Evolutionary conservation across 1,140 invertebrate genomes (phyloP).

Genomic region (Cotesia typhae): DNA sequence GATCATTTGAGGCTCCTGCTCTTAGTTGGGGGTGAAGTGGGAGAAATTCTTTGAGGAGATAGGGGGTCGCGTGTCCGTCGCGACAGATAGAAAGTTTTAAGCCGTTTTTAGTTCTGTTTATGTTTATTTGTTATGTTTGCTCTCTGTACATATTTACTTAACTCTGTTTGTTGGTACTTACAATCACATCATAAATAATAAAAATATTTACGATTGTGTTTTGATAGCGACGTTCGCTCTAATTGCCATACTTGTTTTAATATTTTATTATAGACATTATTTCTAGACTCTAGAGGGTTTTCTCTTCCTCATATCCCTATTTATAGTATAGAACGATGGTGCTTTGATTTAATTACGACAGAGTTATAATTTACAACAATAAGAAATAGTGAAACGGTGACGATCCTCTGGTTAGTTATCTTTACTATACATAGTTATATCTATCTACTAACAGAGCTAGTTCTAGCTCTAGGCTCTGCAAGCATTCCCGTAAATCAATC

Average conservation of each 20-base stretch:
- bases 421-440: not conserved
- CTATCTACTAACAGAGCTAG: not conserved
- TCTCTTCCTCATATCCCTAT: constrained; percentile 24
- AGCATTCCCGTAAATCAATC: constrained; percentile 31
- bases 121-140: too few species aligned
- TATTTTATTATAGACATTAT: not conserved
- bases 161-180: too few species aligned
- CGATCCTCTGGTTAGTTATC: constrained; percentile 2
- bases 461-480: not conserved
- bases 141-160: too few species aligned
- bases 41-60: constrained; percentile 31
- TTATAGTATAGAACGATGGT: constrained; percentile 24
- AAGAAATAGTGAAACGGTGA: constrained; percentile 24
- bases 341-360: constrained; percentile 23
- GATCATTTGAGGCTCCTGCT: constrained; percentile 23
- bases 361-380: not conserved
- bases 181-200: too few species aligned
- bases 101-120: constrained; percentile 33
- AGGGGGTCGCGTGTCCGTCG: constrained; percentile 48
- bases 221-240: too few species aligned
- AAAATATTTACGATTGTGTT: not conserved
- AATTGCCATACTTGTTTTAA: not conserved
- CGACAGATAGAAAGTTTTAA: constrained; percentile 55
- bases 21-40: not conserved
- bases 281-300: constrained; percentile 11